phyloP scores from a whole-genome alignment of 2,888 invertebrate genomes.

The Dolichopus griseipennis region DNA sequence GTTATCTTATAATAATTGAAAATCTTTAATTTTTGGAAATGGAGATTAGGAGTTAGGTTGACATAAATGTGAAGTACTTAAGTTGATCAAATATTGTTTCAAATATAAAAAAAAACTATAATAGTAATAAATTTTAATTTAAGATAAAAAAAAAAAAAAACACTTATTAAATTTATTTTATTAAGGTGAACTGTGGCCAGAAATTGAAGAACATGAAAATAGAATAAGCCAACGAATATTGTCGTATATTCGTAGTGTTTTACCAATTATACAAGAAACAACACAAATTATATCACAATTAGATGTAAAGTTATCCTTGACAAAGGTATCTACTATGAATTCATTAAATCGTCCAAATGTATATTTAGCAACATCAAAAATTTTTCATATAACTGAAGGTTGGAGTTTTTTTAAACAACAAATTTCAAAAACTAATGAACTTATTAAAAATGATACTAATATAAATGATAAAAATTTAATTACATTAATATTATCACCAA shows the following conservation, averaged over 20 bases:
- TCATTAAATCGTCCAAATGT: neutral
- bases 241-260: slow-evolving; percentile 51
- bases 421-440: neutral
- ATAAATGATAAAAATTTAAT: slow-evolving; percentile 46
- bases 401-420: neutral
- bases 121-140: too few species aligned
- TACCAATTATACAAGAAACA: slow-evolving; percentile 50
- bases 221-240: slow-evolving; percentile 63
- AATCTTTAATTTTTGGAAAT: too few species aligned
- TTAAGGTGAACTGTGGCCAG: slow-evolving; percentile 38
- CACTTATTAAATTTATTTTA: slow-evolving; percentile 40
- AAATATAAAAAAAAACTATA: too few species aligned
- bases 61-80: too few species aligned
- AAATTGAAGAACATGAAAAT: slow-evolving; percentile 72
- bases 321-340: neutral
- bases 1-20: too few species aligned
- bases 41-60: too few species aligned
- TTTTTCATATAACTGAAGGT: neutral
- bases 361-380: neutral
- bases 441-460: neutral
- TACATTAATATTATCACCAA: slow-evolving; percentile 80
- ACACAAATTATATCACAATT: neutral
- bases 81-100: too few species aligned
- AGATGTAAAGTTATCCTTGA: neutral
- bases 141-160: too few species aligned